Percentiles rank a stretch among this genome's conserved stretches.
Evolutionary conservation across 2,113 vertebrate species (phyloP).

Genomic region (Chaetops frenatus): DNA sequence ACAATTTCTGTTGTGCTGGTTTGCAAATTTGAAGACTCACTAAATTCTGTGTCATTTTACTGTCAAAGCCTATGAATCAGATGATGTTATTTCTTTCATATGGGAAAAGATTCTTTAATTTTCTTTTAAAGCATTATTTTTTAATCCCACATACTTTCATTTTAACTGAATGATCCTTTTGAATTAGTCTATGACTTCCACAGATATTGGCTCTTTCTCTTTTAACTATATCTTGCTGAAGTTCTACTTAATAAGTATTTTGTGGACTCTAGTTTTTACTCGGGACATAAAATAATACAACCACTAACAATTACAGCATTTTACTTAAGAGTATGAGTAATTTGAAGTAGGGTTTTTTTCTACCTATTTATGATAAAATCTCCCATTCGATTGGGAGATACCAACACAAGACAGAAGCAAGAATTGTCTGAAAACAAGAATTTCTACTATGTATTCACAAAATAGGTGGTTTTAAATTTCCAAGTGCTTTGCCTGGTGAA

Average conservation of each 20-base stretch:
- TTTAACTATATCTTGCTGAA: not conserved
- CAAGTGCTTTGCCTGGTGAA: not conserved
- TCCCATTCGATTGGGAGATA: not conserved
- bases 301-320: not conserved
- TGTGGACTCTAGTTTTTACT: not conserved
- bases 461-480: not conserved
- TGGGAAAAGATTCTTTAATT: not conserved
- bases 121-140: not conserved
- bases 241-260: not conserved
- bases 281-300: not conserved
- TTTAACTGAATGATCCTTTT: not conserved
- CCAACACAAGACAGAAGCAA: not conserved
- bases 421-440: not conserved
- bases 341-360: not conserved
- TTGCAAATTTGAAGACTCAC: not conserved
- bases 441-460: not conserved
- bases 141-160: not conserved
- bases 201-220: not conserved
- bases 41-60: not conserved
- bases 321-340: not conserved
- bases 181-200: not conserved
- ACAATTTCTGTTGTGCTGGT: not conserved
- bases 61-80: not conserved
- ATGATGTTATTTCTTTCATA: not conserved
- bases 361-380: not conserved